Conservation (phyloP, 2,888 invertebrate species). For the Chrysolina haemoptera region DNA sequence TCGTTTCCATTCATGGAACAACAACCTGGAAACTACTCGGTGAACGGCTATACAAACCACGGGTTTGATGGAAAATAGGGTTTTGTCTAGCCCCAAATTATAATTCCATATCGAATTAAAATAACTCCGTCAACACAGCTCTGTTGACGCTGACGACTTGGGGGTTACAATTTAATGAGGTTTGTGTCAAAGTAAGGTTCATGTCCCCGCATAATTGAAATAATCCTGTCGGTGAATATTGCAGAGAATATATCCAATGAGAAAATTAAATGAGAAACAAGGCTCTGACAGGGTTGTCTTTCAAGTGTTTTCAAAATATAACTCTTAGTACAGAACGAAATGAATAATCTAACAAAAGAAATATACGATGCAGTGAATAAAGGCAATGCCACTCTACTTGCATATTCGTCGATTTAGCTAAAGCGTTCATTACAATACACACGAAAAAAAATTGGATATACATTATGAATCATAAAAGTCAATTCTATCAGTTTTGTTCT, state of each 20-base stretch:
- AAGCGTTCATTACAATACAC: no score
- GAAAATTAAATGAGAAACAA: neutral
- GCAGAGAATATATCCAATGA: neutral
- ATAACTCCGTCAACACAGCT: conserved; percentile 31
- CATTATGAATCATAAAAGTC: no score
- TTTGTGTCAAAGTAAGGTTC: conserved; percentile 20
- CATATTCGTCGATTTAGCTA: no score
- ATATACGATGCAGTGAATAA: no score
- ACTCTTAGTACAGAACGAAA: no score
- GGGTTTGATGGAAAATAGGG: neutral
- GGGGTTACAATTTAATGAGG: conserved; percentile 39
- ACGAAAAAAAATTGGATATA: no score
- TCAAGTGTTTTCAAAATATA: neutral
- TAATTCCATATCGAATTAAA: conserved; percentile 4
- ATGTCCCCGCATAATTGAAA: conserved; percentile 17
- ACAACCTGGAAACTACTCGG: neutral
- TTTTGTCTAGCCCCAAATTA: conserved; percentile 9
- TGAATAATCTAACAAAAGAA: no score
- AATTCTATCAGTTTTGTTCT: no score
- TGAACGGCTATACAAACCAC: neutral
- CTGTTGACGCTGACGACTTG: conserved; percentile 35
- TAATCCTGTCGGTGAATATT: conserved; percentile 15
- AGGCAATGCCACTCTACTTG: no score
- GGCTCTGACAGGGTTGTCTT: neutral
- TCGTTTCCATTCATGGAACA: neutral